These are phyloP conservation scores for Hylaea fasciaria DNA, from an alignment of 2,888 invertebrate genomes.

Conservation along the genomic window DNA sequence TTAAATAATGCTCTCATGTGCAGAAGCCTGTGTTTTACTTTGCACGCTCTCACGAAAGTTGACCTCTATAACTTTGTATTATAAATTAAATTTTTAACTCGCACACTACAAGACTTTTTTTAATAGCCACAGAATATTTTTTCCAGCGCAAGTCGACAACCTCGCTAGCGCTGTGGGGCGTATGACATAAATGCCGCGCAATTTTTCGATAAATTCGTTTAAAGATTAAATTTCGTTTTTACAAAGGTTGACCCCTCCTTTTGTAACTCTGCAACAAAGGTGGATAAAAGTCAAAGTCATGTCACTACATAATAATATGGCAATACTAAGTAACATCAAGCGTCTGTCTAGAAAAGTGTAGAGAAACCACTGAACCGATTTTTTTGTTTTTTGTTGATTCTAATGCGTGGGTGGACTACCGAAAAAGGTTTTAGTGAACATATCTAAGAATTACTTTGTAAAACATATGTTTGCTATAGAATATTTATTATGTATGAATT, in stretches of 20 bases:
- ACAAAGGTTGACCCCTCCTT: conserved; percentile 34
- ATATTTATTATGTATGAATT: no score
- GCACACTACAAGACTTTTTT: background rate
- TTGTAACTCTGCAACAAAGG: conserved; percentile 42
- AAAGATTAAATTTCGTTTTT: conserved; percentile 50
- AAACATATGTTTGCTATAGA: no score
- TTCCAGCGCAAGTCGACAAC: background rate
- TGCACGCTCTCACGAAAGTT: background rate
- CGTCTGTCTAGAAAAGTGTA: no score
- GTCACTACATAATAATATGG: no score
- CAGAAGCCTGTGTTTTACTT: no score
- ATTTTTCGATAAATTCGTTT: conserved; percentile 60
- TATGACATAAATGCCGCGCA: conserved; percentile 54
- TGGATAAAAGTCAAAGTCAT: background rate
- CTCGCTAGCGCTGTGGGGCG: conserved; percentile 17
- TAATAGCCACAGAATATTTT: conserved; percentile 1
- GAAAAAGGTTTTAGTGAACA: no score
- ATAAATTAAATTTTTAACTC: conserved; percentile 1
- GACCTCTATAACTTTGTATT: background rate
- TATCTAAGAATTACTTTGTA: no score
- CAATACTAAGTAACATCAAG: no score
- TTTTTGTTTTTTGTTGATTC: no score
- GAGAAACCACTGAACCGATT: no score
- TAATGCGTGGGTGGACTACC: no score
- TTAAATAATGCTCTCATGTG: no score